phyloP scores from a whole-genome alignment of 2,113 vertebrate genomes.

The Eleginops maclovinus region DNA sequence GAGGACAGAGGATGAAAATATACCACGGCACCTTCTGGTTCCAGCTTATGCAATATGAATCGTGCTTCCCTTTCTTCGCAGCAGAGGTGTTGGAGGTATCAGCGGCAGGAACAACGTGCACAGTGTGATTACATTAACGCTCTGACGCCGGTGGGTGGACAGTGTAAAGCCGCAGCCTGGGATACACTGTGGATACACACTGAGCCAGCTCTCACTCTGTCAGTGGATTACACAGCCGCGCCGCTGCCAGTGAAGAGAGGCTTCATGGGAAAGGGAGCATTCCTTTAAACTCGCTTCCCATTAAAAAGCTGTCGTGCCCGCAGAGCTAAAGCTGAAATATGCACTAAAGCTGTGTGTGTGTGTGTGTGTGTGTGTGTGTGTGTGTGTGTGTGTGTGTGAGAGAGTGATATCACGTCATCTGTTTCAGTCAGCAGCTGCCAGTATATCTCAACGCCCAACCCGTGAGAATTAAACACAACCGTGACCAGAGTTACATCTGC shows the following conservation, averaged over 20 bases:
- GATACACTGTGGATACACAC: no score
- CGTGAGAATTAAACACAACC: constrained; percentile 38
- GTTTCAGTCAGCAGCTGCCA: constrained; percentile 62
- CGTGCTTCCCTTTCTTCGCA: not conserved
- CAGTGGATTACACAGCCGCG: constrained; percentile 28
- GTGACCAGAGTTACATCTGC: constrained; percentile 10
- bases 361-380: constrained; percentile 43
- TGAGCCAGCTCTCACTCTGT: no score
- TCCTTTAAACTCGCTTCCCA: constrained; percentile 9
- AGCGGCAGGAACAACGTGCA: constrained; percentile 6
- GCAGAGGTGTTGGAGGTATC: not conserved
- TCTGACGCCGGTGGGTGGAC: constrained; percentile 26
- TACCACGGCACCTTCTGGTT: no score
- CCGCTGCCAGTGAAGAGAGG: constrained; percentile 20
- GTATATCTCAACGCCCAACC: constrained; percentile 46
- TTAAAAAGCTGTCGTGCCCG: constrained; percentile 1
- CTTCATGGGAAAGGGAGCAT: constrained; percentile 8
- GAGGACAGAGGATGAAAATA: no score
- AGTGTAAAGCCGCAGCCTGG: constrained; percentile 20
- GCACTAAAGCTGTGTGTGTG: constrained; percentile 8
- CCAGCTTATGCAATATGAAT: constrained; percentile 4
- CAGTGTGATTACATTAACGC: constrained; percentile 11
- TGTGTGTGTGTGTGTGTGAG: constrained; percentile 17
- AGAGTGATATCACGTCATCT: constrained; percentile 50
- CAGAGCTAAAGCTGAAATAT: constrained; percentile 13